Conservation (phyloP, 2,113 vertebrate genomes). For the Miniopterus natalensis region DNA sequence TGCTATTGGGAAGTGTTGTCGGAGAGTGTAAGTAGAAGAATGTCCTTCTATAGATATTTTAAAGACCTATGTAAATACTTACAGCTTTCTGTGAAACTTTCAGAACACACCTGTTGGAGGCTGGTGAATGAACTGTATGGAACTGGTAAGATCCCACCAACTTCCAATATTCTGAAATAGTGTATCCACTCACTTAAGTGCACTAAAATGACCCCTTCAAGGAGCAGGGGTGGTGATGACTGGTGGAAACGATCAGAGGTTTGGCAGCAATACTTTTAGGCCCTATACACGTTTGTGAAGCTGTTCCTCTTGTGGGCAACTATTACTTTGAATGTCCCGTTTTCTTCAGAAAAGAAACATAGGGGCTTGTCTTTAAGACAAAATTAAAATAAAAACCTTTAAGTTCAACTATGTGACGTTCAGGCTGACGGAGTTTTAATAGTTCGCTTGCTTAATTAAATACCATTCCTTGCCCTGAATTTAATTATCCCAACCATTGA, state of each 20-base stretch:
- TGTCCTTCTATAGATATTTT: conserved; percentile 17
- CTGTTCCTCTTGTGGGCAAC: background rate
- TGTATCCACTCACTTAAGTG: background rate
- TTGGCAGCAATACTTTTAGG: conserved; percentile 35
- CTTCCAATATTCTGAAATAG: conserved; percentile 46
- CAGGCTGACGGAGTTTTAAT: conserved; percentile 78
- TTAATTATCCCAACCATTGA: conserved; percentile 86
- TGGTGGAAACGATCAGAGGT: background rate
- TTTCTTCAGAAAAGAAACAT: conserved; percentile 56
- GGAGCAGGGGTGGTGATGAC: background rate
- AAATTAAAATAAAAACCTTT: conserved; percentile 61
- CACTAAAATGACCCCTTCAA: background rate
- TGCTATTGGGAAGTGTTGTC: conserved; percentile 22
- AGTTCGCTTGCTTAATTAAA: conserved; percentile 81
- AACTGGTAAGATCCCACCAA: conserved; percentile 17
- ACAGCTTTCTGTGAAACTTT: conserved; percentile 57
- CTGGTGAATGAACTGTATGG: conserved; percentile 6
- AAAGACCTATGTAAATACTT: conserved; percentile 67
- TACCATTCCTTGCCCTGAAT: conserved; percentile 82
- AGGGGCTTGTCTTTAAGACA: conserved; percentile 40
- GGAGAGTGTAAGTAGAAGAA: conserved; percentile 10
- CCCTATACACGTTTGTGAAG: background rate
- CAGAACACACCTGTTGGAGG: background rate
- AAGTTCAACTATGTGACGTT: conserved; percentile 53
- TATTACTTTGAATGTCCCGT: conserved; percentile 27